Conservation (phyloP, 2,888 invertebrate genomes). For the Torymus aiolomorphi region DNA sequence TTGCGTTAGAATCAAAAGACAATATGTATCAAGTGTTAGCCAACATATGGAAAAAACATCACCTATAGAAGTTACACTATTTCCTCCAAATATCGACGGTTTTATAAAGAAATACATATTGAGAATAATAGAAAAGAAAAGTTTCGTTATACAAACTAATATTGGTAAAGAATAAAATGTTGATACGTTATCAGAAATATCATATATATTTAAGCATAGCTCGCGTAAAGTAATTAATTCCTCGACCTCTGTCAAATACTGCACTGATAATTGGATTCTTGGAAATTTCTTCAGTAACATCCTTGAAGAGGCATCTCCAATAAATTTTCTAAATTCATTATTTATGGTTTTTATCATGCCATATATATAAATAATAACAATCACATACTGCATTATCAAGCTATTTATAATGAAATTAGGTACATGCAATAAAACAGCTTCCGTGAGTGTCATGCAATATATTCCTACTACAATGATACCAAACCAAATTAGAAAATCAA, state of each 20-base stretch:
- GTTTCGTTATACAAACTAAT: slow-evolving; percentile 44
- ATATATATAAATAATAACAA: slow-evolving; percentile 25
- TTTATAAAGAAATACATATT: slow-evolving; percentile 51
- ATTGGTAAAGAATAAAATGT: slow-evolving; percentile 47
- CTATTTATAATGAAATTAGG: slow-evolving; percentile 36
- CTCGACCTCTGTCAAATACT: slow-evolving; percentile 15
- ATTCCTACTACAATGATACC: not conserved
- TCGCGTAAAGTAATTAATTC: slow-evolving; percentile 22
- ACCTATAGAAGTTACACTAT: not conserved
- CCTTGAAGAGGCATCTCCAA: not conserved
- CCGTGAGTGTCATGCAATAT: not conserved
- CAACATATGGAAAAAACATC: slow-evolving; percentile 35
- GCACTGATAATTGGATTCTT: not conserved
- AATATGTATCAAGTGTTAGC: slow-evolving; percentile 47
- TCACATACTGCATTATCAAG: slow-evolving; percentile 35
- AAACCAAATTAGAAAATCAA: slow-evolving; percentile 26
- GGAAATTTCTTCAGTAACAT: not conserved
- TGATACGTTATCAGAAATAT: slow-evolving; percentile 27
- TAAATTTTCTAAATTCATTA: slow-evolving; percentile 8
- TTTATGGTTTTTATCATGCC: slow-evolving; percentile 21
- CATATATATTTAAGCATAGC: slow-evolving; percentile 27
- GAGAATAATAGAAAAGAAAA: slow-evolving; percentile 52
- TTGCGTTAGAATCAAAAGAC: slow-evolving; percentile 49
- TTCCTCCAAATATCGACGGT: slow-evolving; percentile 33
- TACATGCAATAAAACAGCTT: slow-evolving; percentile 14